Evolutionary conservation across 2,888 invertebrate species (phyloP).

Genomic region (Alsophila aescularia): DNA sequence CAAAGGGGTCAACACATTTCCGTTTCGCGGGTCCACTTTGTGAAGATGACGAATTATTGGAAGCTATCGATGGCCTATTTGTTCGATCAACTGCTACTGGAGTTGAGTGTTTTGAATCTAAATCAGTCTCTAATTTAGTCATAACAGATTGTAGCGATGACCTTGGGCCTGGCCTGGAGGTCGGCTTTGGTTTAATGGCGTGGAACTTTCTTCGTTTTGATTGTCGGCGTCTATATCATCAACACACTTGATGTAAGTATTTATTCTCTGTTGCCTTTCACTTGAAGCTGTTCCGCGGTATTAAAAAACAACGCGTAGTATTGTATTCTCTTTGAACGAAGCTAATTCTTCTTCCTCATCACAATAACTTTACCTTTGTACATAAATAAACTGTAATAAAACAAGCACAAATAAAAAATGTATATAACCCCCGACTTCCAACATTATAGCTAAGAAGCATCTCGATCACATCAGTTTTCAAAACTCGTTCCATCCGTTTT

Average conservation of each 20-base stretch:
- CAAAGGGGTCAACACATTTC: conserved; percentile 85
- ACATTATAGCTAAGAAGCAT: too few relatives aligned
- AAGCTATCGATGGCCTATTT: conserved; percentile 87
- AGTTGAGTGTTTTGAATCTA: conserved; percentile 86
- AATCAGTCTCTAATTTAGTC: conserved; percentile 86
- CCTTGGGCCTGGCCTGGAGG: conserved; percentile 86
- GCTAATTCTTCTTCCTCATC: conserved; percentile 89
- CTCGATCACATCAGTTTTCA: too few relatives aligned
- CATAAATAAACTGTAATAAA: conserved; percentile 89
- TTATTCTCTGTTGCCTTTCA: conserved; percentile 89
- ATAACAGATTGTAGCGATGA: conserved; percentile 86
- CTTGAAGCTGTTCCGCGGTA: conserved; percentile 89
- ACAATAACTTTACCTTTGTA: conserved; percentile 90
- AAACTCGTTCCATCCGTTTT: too few relatives aligned
- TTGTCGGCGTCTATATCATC: too few relatives aligned
- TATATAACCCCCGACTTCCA: too few relatives aligned
- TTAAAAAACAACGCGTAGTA: too few relatives aligned
- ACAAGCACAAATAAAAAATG: too few relatives aligned
- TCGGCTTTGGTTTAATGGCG: conserved; percentile 85
- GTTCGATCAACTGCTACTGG: conserved; percentile 86
- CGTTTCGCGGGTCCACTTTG: conserved; percentile 84
- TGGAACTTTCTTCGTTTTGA: conserved; percentile 85
- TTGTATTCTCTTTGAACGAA: too few relatives aligned
- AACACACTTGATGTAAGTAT: too few relatives aligned
- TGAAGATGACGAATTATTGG: conserved; percentile 84